A percentile compares a stretch with the other conserved stretches of the same genome.
These are phyloP conservation scores for Ivindomyrus marchei DNA, from an alignment of 2,113 vertebrate genomes.

Conservation along the genomic window DNA sequence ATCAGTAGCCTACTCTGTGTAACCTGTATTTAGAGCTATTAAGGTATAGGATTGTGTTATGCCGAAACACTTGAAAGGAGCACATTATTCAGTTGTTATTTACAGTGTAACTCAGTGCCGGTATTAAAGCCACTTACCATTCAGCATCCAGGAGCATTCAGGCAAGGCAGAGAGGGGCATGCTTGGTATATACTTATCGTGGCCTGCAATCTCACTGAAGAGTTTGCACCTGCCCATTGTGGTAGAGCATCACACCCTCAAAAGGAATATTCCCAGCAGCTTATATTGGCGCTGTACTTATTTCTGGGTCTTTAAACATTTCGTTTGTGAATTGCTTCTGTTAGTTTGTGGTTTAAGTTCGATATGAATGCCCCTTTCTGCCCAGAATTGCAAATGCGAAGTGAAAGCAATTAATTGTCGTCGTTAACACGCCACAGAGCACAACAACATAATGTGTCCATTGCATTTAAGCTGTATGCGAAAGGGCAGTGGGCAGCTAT, in stretches of 20 bases:
- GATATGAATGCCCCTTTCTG: not conserved
- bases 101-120: not conserved
- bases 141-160: not conserved
- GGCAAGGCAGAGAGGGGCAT: not conserved
- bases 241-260: not conserved
- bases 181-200: not conserved
- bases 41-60: not conserved
- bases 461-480: not conserved
- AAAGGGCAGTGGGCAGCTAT: not conserved
- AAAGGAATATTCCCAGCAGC: not conserved
- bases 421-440: not conserved
- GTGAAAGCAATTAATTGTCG: not conserved
- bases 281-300: not conserved
- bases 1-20: not conserved
- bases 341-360: not conserved
- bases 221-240: not conserved
- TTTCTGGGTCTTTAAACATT: not conserved
- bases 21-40: not conserved
- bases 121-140: not conserved
- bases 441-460: not conserved
- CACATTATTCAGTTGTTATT: not conserved
- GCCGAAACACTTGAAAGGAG: not conserved
- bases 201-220: not conserved
- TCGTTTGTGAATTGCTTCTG: not conserved
- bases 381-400: not conserved